These are phyloP conservation scores for Encarsia formosa DNA, from an alignment of 2,888 invertebrate species.

Conservation along the genomic window DNA sequence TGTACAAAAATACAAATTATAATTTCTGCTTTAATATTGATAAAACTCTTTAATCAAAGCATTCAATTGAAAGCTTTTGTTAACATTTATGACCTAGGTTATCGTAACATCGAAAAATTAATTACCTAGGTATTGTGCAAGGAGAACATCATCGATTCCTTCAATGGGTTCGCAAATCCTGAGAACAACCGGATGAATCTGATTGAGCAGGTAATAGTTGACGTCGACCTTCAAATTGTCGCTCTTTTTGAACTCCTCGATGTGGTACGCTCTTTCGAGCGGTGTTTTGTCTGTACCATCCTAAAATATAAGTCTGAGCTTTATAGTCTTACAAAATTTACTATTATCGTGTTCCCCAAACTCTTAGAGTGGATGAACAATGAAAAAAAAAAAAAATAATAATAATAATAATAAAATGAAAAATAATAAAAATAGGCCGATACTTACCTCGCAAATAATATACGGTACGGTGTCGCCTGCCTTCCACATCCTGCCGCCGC, in stretches of 20 bases:
- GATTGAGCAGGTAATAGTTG: constrained; percentile 89
- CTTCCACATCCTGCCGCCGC: constrained; percentile 75
- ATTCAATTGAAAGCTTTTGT: too few species aligned
- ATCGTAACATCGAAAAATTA: too few species aligned
- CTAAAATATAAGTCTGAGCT: too few species aligned
- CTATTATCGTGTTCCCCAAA: too few species aligned
- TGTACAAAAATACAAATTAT: constrained; percentile 2
- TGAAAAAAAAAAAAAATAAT: too few species aligned
- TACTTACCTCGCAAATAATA: constrained; percentile 74
- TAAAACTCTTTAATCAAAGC: too few species aligned
- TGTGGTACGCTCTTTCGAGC: constrained; percentile 89
- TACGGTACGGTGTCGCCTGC: constrained; percentile 95
- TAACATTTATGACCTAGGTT: too few species aligned
- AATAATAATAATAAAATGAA: too few species aligned
- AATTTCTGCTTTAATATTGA: too few species aligned
- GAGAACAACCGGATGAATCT: constrained; percentile 93
- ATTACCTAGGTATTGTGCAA: constrained; percentile 83
- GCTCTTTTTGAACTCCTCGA: constrained; percentile 78
- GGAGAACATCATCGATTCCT: constrained; percentile 82
- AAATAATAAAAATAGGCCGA: too few species aligned
- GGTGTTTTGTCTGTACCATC: constrained; percentile 77
- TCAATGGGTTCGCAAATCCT: constrained; percentile 94
- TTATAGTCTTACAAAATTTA: too few species aligned
- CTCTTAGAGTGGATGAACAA: too few species aligned
- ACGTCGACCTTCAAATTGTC: constrained; percentile 73